Evolutionary conservation across 2,888 invertebrate genomes (phyloP), one percentile per base, ranked within the genome.

Genomic region (Muscina levida): DNA sequence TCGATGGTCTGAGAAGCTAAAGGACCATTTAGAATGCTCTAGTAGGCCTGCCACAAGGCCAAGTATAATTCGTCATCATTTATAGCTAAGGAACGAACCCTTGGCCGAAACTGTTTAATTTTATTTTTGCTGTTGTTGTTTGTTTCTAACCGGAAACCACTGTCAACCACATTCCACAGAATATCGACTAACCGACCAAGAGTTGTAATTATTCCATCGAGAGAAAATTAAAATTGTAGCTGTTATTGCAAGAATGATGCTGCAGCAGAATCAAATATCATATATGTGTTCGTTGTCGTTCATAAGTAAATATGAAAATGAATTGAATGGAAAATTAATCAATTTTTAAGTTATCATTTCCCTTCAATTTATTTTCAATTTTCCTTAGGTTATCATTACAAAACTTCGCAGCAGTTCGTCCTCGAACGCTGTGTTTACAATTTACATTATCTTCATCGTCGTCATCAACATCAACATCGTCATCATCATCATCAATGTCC

Each of bases 261-360:
- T 62, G 37, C 37, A 42, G 8, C 11, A 44, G 57, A 2, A 57
- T 31, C 26, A 57, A 59, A 19, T 62, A 39, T 22, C 39, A 31
- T 37, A 19, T 17, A 39, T 17, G 42, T 19, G 39, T 22, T 13
- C 26, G 10, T 13, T 8, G 4, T 44, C 2, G 44, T 44, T 2
- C 10, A 44, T 8, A n/a, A 44, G 13, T 44, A 31, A 31, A 31
- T 31, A 53, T 19, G n/a, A n/a, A 31, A 72, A 57, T 39, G 48
- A 67, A 66, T 66, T 77, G 48, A 59, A 77, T 65, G 74, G 37
- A 70, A 82, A 78, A 78, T 78, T 80, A 78, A 82, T 80, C 71
- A 78, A 80, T 75, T 78, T 62, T 72, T 67, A 62, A 75, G 46
- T 77, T 72, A 75, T 77, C 67, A 80, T 71, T 77, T 77, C 62